Base-by-base conservation (phyloP, 2,888 invertebrate genomes). In the Griposia aprilina region DNA sequence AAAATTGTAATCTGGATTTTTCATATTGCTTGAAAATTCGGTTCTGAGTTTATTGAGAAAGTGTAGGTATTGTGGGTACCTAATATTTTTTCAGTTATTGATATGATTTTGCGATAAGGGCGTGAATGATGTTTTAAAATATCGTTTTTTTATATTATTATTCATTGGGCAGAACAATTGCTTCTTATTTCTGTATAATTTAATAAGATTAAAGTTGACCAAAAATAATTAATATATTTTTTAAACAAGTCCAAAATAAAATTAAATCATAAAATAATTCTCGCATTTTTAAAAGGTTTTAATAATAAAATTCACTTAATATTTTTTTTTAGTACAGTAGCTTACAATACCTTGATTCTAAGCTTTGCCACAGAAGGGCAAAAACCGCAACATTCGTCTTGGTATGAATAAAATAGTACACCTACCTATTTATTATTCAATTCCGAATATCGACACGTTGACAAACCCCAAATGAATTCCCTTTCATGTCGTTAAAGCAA, bases 401-500 rank as follows among this genome's bases (percentile, higher is more conserved):
- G 26, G 30, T 72, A 79, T 88, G 74, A 85, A 84, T 81, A 86
- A 88, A 84, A 85, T 83, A 87, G 78, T 72, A 70, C 78, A 81
- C 78, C 78, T 81, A 81, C 80, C 74, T 76, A 87, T 84, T 84
- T 82, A 89, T 84, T 84, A 90, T 89, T 89, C 89, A 91, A 89
- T 90, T 85, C 76, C 87, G 70, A 88, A 87, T 88, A 90, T 90
- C 89, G 91, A 91, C 90, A 90, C 90, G 88, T 92, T 90, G 90
- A 89, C 91, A 90, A 93, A 89, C 91, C 90, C 89, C 87, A 92
- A 95, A 94, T 90, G 90, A 92, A 94, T 94, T 94, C 94, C 87
- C 93, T 94, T 95, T 95, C 89, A 94, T 93, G 91, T 93, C 87
- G 90, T 90, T 92, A 92, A 92, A 92, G 90, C 91, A 93, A 93